Conservation (phyloP, 2,888 invertebrate genomes). For the Opisthograptis luteolata region DNA sequence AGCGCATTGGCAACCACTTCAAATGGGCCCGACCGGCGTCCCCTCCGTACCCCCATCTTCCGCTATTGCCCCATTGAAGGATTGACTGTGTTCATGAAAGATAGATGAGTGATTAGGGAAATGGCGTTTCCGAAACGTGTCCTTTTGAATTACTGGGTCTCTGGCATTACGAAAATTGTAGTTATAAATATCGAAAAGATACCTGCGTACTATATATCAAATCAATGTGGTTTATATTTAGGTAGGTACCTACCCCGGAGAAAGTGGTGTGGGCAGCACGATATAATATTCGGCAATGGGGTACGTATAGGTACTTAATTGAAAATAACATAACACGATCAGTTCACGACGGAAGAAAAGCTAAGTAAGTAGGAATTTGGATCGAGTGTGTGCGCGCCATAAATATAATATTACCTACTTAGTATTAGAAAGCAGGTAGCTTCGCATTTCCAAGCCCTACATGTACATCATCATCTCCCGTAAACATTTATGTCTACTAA, state of each 20-base stretch:
- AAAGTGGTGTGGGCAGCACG: not conserved
- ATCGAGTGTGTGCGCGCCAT: not conserved
- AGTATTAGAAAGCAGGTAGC: too few species aligned
- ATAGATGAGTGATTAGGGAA: constrained; percentile 31
- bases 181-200: not conserved
- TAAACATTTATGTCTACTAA: too few species aligned
- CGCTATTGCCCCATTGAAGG: constrained; percentile 30
- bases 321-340: too few species aligned
- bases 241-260: not conserved
- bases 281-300: not conserved
- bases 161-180: constrained; percentile 12
- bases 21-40: constrained; percentile 35
- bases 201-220: not conserved
- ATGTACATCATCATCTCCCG: too few species aligned
- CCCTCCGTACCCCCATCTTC: constrained; percentile 35
- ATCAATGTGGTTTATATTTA: too few species aligned
- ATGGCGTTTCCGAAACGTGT: constrained; percentile 23
- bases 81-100: constrained; percentile 27
- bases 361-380: too few species aligned
- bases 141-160: constrained; percentile 19
- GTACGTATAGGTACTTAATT: too few species aligned
- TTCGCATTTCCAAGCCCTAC: too few species aligned
- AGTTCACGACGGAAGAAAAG: too few species aligned
- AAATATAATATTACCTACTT: too few species aligned
- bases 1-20: constrained; percentile 45